Evolutionary conservation across 2,888 invertebrate genomes (phyloP).

Genomic region (Oscheius sp.): DNA sequence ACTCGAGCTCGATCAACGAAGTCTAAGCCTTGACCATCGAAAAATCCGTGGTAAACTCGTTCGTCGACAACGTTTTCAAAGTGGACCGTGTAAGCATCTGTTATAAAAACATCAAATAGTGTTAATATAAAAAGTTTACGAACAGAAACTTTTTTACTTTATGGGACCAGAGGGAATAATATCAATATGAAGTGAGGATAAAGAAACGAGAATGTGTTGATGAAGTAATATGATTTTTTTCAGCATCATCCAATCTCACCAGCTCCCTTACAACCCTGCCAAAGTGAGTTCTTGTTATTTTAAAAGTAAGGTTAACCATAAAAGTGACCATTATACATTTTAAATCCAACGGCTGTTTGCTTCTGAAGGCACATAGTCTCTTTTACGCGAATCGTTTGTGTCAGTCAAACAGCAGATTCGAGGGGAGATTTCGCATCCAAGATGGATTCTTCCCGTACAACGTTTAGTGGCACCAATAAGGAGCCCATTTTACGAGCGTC

Average conservation of each 20-base stretch:
- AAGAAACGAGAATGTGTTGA: not conserved
- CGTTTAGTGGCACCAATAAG: not conserved
- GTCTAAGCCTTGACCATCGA: slow-evolving; percentile 18
- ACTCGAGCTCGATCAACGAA: not conserved
- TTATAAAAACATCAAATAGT: too few relatives aligned
- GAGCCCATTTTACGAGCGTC: not conserved
- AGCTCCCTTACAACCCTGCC: slow-evolving; percentile 24
- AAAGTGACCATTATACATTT: too few relatives aligned
- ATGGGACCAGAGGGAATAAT: too few relatives aligned
- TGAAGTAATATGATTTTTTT: not conserved
- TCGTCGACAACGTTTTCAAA: slow-evolving; percentile 9
- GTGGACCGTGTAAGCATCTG: slow-evolving; percentile 23
- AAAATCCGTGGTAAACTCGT: slow-evolving; percentile 11
- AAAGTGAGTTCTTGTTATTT: slow-evolving; percentile 15
- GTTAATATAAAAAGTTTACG: too few relatives aligned
- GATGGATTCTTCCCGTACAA: too few relatives aligned
- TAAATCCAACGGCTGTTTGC: too few relatives aligned
- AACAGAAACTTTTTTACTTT: too few relatives aligned
- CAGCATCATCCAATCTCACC: slow-evolving; percentile 27
- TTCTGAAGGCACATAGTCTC: too few relatives aligned
- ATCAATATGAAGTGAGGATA: too few relatives aligned
- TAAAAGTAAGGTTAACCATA: too few relatives aligned
- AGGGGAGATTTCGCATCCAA: not conserved
- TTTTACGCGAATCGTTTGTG: too few relatives aligned
- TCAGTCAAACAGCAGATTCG: not conserved